Conservation (phyloP, 2,113 vertebrate genomes). For the Balaeniceps rex region DNA sequence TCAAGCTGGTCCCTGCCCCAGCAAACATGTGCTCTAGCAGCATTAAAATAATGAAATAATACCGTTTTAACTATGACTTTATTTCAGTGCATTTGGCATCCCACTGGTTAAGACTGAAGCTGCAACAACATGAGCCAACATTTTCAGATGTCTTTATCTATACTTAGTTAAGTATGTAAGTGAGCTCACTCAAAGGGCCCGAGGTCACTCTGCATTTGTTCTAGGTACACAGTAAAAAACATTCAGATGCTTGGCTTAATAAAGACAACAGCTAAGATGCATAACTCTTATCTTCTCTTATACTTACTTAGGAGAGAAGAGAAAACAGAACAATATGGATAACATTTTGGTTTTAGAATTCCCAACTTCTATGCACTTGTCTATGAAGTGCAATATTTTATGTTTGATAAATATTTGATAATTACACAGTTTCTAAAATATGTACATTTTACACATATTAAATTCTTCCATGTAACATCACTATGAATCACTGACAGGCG, state of each 20-base stretch:
- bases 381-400: neutral
- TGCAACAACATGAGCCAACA: neutral
- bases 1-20: neutral
- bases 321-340: neutral
- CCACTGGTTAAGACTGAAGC: neutral
- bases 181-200: neutral
- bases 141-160: neutral
- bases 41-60: neutral
- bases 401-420: neutral
- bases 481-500: neutral
- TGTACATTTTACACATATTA: accelerated
- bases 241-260: neutral
- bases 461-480: neutral
- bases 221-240: neutral
- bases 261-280: neutral
- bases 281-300: neutral
- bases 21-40: neutral
- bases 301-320: neutral
- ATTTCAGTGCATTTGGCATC: neutral
- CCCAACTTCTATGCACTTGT: neutral
- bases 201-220: neutral
- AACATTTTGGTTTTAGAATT: neutral
- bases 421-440: neutral
- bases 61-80: neutral
- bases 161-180: neutral